Percentiles rank a stretch among this genome's conserved stretches.
Conservation (phyloP, 2,113 vertebrate species). For the Poeciliopsis retropinna region DNA sequence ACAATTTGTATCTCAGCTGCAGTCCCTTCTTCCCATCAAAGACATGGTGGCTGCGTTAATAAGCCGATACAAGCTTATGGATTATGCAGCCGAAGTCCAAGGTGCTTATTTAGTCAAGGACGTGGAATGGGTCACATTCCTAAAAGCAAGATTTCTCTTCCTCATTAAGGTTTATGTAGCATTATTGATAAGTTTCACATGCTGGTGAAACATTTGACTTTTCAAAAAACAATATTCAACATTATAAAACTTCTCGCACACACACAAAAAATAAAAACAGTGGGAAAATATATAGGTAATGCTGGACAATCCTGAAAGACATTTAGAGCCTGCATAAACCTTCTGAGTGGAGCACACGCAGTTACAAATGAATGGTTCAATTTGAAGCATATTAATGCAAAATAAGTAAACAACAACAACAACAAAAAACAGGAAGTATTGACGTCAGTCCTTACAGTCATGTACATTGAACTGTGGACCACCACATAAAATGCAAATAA, state of each 20-base stretch:
- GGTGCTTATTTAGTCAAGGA: slow-evolving; percentile 28
- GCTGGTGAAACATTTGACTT: neutral
- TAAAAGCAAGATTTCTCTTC: slow-evolving; percentile 28
- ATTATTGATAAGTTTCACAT: neutral
- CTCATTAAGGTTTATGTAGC: neutral
- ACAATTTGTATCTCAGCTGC: slow-evolving; percentile 12
- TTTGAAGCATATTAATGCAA: neutral
- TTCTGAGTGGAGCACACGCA: neutral
- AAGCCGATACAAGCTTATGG: slow-evolving; percentile 23
- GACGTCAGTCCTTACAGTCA: too few species aligned
- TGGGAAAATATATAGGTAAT: neutral
- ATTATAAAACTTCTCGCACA: neutral
- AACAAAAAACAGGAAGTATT: too few species aligned
- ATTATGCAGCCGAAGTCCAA: slow-evolving; percentile 51
- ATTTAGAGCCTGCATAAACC: neutral
- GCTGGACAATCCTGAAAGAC: neutral
- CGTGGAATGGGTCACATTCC: slow-evolving; percentile 18
- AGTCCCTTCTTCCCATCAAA: slow-evolving; percentile 25
- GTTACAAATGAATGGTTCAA: neutral
- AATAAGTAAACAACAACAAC: too few species aligned
- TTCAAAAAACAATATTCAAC: neutral
- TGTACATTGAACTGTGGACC: too few species aligned
- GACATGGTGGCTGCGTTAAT: slow-evolving; percentile 34
- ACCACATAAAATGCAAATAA: too few species aligned
- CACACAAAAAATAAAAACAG: neutral